phyloP scores from a whole-genome alignment of 2,113 vertebrate genomes.

The Natator depressus region DNA sequence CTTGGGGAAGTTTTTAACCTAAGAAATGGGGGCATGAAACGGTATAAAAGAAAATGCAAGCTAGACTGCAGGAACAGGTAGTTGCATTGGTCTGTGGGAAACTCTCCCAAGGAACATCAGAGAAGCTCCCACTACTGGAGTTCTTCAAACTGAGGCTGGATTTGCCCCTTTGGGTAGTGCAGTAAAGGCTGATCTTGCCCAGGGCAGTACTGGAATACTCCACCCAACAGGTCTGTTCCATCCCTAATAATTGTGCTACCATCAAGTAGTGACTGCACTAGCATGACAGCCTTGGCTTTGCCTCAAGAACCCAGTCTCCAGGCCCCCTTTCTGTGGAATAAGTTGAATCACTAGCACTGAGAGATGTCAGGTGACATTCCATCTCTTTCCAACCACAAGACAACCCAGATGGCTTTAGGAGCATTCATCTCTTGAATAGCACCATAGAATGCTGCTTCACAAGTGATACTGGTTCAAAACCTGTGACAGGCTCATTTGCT shows the following conservation, averaged over 20 bases:
- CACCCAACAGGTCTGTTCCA: not conserved
- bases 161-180: not conserved
- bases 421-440: fast-evolving
- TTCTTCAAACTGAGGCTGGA: not conserved
- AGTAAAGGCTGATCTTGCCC: not conserved
- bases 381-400: not conserved
- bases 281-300: not conserved
- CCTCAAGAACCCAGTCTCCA: not conserved
- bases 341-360: not conserved
- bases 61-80: not conserved
- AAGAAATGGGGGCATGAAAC: no score
- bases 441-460: not conserved
- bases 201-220: not conserved
- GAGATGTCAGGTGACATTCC: not conserved
- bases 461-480: not conserved
- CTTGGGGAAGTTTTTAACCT: no score
- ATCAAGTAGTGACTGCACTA: not conserved
- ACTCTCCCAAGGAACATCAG: not conserved
- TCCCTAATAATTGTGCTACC: not conserved
- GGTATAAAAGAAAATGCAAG: not conserved
- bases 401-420: not conserved
- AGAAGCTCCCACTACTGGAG: not conserved
- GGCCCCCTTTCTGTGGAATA: not conserved
- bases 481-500: not conserved
- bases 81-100: not conserved